A percentile compares a stretch with the other conserved stretches of the same genome.
phyloP scores from a whole-genome alignment of 2,113 vertebrate species.

The Perca flavescens region DNA sequence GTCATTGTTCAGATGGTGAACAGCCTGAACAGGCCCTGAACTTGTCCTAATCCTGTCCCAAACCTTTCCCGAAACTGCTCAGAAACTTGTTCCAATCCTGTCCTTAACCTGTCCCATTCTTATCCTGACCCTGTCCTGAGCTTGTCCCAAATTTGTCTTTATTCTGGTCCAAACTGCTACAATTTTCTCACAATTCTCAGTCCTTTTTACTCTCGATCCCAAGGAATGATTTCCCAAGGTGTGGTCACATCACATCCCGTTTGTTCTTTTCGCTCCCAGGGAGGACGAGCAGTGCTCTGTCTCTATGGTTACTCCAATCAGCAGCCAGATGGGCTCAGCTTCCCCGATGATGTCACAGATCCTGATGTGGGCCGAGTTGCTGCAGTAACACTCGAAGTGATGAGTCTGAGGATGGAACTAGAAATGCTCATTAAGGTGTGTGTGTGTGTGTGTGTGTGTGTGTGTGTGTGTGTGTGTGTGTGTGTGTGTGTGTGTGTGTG shows the following conservation, averaged over 20 bases:
- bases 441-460: not conserved
- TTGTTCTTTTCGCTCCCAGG: constrained; percentile 75
- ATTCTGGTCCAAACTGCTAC: not conserved
- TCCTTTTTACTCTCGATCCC: not conserved
- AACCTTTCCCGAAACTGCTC: not conserved
- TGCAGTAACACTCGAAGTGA: constrained; percentile 89
- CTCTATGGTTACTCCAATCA: constrained; percentile 92
- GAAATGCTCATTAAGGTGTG: constrained; percentile 87
- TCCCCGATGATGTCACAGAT: constrained; percentile 86
- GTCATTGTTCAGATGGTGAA: not conserved
- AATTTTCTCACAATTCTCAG: not conserved
- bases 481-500: not conserved
- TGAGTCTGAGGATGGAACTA: constrained; percentile 89
- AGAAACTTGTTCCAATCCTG: not conserved
- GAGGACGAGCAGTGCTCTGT: constrained; percentile 89
- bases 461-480: not conserved
- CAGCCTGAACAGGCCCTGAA: not conserved
- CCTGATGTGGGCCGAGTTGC: constrained; percentile 87
- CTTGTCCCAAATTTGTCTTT: not conserved
- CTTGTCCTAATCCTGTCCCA: not conserved
- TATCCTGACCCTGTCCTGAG: not conserved
- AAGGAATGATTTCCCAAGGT: not conserved
- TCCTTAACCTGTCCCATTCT: not conserved
- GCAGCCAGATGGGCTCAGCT: constrained; percentile 89
- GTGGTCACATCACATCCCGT: not conserved